Conservation (phyloP, 2,113 vertebrate genomes). For the Colossoma macropomum region DNA sequence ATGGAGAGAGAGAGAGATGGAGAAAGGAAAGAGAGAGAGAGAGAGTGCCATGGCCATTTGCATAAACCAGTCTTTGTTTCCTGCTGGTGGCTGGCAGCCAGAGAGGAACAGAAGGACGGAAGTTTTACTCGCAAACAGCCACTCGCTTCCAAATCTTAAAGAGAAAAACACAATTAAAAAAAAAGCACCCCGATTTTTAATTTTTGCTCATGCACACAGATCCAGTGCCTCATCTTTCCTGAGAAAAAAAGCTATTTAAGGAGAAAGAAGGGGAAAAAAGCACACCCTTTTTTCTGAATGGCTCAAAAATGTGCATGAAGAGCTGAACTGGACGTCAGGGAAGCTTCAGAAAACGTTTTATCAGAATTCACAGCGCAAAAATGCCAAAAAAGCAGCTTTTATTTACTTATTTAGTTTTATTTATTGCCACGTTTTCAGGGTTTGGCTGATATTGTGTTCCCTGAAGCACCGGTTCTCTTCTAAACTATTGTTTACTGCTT, state of each 20-base stretch:
- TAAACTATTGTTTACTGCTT: not conserved
- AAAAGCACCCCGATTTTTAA: conserved; percentile 56
- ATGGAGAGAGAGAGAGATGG: conserved; percentile 66
- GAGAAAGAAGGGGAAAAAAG: not conserved
- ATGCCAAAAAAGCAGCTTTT: conserved; percentile 58
- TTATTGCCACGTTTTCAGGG: not conserved
- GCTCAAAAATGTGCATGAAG: conserved; percentile 54
- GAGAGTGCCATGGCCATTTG: conserved; percentile 75
- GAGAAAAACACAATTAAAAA: conserved; percentile 61
- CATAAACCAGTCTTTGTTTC: conserved; percentile 84
- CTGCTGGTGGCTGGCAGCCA: conserved; percentile 77
- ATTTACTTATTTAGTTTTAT: conserved; percentile 15
- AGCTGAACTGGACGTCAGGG: no score
- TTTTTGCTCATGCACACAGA: conserved; percentile 55
- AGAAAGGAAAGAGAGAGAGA: conserved; percentile 69
- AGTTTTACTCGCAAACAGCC: conserved; percentile 81
- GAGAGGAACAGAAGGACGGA: conserved; percentile 80
- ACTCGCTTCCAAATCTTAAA: conserved; percentile 74
- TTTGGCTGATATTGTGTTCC: not conserved
- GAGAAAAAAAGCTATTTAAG: conserved; percentile 54
- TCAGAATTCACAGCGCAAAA: conserved; percentile 65
- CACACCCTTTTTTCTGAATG: no score
- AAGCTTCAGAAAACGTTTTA: no score
- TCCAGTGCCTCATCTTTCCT: conserved; percentile 53
- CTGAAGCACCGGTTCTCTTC: no score